Conservation (phyloP, 1,140 invertebrate species). For the Listronotus oregonensis region DNA sequence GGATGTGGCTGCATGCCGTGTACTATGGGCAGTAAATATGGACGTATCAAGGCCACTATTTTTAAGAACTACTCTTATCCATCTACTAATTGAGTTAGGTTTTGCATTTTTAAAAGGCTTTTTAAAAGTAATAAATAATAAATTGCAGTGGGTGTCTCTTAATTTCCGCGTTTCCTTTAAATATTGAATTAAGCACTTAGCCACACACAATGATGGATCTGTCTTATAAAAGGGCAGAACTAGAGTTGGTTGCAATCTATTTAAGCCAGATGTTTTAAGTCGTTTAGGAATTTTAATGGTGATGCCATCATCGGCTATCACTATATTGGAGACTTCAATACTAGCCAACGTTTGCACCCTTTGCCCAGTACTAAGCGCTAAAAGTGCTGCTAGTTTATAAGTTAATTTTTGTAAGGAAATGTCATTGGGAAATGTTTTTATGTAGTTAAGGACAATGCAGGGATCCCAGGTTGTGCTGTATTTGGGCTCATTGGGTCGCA, state of each 20-base stretch:
- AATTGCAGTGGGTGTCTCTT: neutral
- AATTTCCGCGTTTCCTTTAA: neutral
- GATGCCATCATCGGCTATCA: neutral
- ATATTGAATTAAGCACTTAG: neutral
- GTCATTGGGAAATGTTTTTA: neutral
- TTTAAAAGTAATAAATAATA: too few relatives aligned
- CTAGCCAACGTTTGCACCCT: constrained; percentile 19
- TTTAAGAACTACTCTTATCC: too few relatives aligned
- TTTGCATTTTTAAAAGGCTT: too few relatives aligned
- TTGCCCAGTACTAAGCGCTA: constrained; percentile 19
- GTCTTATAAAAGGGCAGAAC: constrained; percentile 19
- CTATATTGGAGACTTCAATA: constrained; percentile 13
- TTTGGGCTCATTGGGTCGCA: constrained; percentile 12
- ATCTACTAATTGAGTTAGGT: too few relatives aligned
- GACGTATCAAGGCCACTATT: too few relatives aligned
- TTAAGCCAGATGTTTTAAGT: constrained; percentile 20
- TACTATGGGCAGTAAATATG: too few relatives aligned
- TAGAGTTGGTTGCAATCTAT: constrained; percentile 15
- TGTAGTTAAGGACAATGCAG: constrained; percentile 3
- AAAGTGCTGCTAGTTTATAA: constrained; percentile 13
- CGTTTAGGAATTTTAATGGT: constrained; percentile 21
- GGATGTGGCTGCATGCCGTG: too few relatives aligned
- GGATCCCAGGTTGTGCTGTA: constrained; percentile 22
- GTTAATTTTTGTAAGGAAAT: constrained; percentile 11
- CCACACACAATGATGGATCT: constrained; percentile 7